Conservation (phyloP, 92 coral and sea anemone genomes). For the Parazoanthus darwini region DNA sequence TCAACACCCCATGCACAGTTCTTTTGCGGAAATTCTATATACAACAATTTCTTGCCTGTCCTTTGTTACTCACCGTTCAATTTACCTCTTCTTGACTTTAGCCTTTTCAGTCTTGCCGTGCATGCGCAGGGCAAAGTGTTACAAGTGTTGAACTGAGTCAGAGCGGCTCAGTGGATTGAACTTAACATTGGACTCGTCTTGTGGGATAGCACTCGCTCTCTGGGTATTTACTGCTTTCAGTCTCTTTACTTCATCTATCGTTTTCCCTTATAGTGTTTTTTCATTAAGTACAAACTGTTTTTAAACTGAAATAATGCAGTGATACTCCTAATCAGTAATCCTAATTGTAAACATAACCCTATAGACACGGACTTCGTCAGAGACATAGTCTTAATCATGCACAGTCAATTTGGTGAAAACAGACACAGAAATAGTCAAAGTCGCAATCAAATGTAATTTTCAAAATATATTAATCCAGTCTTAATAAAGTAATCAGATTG, state of each 20-base stretch:
- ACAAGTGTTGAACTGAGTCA: slow-evolving; percentile 22
- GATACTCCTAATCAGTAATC: neutral
- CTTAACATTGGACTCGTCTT: slow-evolving; percentile 32
- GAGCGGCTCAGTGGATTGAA: slow-evolving; percentile 21
- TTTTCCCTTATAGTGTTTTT: neutral
- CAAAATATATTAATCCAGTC: no score
- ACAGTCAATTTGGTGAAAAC: neutral
- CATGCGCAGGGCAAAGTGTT: slow-evolving; percentile 29
- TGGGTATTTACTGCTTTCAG: slow-evolving; percentile 46
- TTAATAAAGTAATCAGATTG: neutral
- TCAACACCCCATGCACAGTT: neutral
- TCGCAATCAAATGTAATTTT: neutral
- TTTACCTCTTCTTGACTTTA: slow-evolving; percentile 10
- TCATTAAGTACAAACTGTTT: neutral
- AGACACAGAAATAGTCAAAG: neutral
- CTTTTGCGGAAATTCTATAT: neutral
- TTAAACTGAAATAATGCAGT: neutral
- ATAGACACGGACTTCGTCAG: neutral
- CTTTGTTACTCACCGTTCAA: slow-evolving; percentile 11
- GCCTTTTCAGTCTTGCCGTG: slow-evolving; percentile 43
- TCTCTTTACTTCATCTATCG: slow-evolving; percentile 10
- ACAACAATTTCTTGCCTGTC: neutral
- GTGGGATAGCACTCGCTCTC: slow-evolving; percentile 27
- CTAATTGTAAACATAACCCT: neutral
- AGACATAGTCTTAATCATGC: neutral